A percentile compares a stretch with the other conserved stretches of the same genome.
Evolutionary conservation across 23 tunicate genomes (phyloP).

Genomic region (Trididemnum nubilum): DNA sequence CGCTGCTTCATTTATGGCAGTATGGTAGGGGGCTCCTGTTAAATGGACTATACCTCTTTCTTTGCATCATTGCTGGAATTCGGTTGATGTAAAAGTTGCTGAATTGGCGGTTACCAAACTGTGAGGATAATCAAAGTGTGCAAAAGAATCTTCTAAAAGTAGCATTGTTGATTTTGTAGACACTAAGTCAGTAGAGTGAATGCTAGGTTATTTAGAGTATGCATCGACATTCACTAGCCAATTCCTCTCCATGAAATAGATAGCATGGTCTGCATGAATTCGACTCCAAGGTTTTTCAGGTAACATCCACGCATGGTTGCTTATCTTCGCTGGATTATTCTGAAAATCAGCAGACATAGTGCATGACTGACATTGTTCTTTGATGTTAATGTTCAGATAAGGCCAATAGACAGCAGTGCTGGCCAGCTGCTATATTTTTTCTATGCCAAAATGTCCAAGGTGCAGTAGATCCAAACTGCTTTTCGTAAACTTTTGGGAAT

Average conservation of each 20-base stretch:
- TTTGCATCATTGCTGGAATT: conserved; percentile 5
- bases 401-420: not conserved
- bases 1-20: too few relatives aligned
- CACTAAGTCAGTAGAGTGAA: not conserved
- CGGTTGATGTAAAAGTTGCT: too few relatives aligned
- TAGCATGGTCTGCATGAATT: conserved; percentile 28
- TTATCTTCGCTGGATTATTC: too few relatives aligned
- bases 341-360: not conserved
- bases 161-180: not conserved
- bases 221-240: conserved; percentile 34
- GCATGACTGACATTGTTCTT: too few relatives aligned
- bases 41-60: conserved; percentile 12
- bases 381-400: too few relatives aligned
- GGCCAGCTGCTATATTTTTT: conserved; percentile 11
- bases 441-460: conserved; percentile 9
- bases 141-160: too few relatives aligned
- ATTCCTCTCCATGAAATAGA: conserved; percentile 1
- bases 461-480: conserved; percentile 10
- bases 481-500: conserved; percentile 27
- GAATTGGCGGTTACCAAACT: too few relatives aligned
- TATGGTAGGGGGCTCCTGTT: conserved; percentile 16
- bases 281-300: conserved; percentile 31
- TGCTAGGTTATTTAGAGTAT: conserved; percentile 27
- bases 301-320: conserved; percentile 21
- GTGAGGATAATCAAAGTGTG: too few relatives aligned